These are phyloP conservation scores for Arenaria interpres DNA, from an alignment of 2,113 vertebrate genomes.

Conservation along the genomic window DNA sequence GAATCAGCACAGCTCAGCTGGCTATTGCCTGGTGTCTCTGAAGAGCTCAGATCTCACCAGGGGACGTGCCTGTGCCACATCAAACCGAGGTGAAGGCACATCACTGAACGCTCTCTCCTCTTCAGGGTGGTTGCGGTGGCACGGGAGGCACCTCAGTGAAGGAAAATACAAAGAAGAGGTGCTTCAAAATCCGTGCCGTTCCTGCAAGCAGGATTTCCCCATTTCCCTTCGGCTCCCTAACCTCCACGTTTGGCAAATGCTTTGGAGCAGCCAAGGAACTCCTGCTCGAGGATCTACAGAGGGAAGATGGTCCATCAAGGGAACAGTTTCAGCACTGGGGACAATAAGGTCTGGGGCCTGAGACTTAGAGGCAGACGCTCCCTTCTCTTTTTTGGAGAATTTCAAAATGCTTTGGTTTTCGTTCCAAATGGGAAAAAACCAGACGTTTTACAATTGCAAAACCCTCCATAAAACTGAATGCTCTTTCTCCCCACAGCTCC, in stretches of 20 bases:
- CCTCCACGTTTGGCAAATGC: background rate
- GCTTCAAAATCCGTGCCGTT: background rate
- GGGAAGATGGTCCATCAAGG: background rate
- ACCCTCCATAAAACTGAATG: conserved; percentile 15
- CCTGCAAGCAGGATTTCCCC: background rate
- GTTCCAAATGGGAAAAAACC: background rate
- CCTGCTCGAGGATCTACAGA: background rate
- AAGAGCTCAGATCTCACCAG: background rate
- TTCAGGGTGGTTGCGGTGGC: background rate
- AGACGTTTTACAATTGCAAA: conserved; percentile 42
- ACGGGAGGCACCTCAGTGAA: background rate
- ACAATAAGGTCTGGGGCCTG: background rate
- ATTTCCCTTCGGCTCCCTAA: background rate
- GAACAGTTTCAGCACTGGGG: background rate
- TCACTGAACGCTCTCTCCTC: background rate
- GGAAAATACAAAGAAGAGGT: background rate
- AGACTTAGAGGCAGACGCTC: background rate
- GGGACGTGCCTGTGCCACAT: background rate
- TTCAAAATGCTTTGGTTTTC: conserved; percentile 53
- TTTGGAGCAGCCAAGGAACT: background rate
- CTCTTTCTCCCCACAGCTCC: conserved; percentile 20
- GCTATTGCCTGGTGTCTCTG: background rate
- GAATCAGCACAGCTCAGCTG: background rate
- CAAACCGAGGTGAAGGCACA: background rate
- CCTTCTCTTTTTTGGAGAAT: background rate